A percentile compares a stretch with the other conserved stretches of the same genome.
Conservation (phyloP, 2,113 vertebrate species). For the Phrynosoma blainvillii region DNA sequence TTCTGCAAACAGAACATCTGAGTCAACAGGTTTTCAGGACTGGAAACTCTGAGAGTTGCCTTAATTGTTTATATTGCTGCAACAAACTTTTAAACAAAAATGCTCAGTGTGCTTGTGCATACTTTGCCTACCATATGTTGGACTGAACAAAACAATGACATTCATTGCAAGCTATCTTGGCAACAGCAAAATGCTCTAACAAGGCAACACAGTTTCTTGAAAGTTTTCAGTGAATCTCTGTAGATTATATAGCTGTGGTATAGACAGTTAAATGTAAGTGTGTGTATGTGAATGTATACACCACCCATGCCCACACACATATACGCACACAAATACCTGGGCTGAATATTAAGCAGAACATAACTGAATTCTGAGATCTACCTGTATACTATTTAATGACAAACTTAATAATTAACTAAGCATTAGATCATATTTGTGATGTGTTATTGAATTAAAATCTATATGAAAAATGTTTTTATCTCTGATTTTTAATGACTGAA, state of each 20-base stretch:
- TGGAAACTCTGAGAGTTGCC: slow-evolving; percentile 83
- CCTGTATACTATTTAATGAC: slow-evolving; percentile 11
- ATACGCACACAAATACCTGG: too few relatives aligned
- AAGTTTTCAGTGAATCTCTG: slow-evolving; percentile 56
- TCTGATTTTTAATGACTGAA: slow-evolving; percentile 39
- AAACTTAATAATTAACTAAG: slow-evolving; percentile 57
- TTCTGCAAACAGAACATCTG: slow-evolving; percentile 81
- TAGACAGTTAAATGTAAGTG: not conserved
- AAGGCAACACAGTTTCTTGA: slow-evolving; percentile 68
- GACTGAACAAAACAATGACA: slow-evolving; percentile 83
- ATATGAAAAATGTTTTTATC: slow-evolving; percentile 43
- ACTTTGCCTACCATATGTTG: slow-evolving; percentile 81
- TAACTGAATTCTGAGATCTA: slow-evolving; percentile 23
- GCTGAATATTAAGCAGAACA: not conserved
- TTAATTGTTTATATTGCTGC: slow-evolving; percentile 82
- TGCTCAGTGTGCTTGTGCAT: slow-evolving; percentile 79
- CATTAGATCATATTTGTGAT: slow-evolving; percentile 57
- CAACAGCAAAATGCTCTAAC: slow-evolving; percentile 71
- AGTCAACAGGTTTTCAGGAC: slow-evolving; percentile 86
- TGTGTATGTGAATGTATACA: not conserved
- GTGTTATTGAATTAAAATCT: slow-evolving; percentile 42
- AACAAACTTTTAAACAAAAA: slow-evolving; percentile 84
- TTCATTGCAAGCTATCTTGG: slow-evolving; percentile 78
- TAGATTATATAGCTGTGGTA: slow-evolving; percentile 39
- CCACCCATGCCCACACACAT: not conserved